A percentile compares a stretch with the other conserved stretches of the same genome.
These are phyloP conservation scores for Diorhabda carinulata DNA, from an alignment of 1,140 invertebrate species.

Conservation along the genomic window DNA sequence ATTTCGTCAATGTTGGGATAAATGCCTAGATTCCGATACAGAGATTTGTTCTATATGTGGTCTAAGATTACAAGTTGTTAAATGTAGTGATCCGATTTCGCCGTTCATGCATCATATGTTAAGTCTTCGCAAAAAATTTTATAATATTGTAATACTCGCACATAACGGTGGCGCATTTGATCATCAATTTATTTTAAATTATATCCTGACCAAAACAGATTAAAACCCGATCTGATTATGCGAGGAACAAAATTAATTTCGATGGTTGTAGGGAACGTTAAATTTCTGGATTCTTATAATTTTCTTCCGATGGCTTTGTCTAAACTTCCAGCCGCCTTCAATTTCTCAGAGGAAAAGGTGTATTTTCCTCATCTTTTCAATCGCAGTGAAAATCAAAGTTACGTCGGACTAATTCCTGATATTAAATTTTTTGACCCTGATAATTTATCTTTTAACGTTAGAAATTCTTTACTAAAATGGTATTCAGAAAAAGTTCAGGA, in stretches of 20 bases:
- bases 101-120: background rate
- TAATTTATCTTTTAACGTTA: background rate
- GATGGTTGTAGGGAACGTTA: no score
- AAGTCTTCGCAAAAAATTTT: background rate
- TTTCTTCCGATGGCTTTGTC: no score
- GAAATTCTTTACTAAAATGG: background rate
- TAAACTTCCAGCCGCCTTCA: constrained; percentile 22
- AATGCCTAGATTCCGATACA: background rate
- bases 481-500: constrained; percentile 20
- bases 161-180: constrained; percentile 6
- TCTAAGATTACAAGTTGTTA: background rate
- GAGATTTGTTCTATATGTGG: background rate
- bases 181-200: constrained; percentile 11
- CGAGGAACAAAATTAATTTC: no score
- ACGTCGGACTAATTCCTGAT: constrained; percentile 26
- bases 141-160: background rate
- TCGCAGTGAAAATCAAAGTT: constrained; percentile 25
- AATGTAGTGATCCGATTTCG: background rate
- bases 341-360: constrained; percentile 25
- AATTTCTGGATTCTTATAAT: no score
- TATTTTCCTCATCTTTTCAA: constrained; percentile 36
- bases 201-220: background rate
- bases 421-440: constrained; percentile 25
- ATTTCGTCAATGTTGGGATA: no score
- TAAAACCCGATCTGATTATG: constrained; percentile 7